Conservation (phyloP, 2,113 vertebrate genomes). For the Tympanuchus pallidicinctus region DNA sequence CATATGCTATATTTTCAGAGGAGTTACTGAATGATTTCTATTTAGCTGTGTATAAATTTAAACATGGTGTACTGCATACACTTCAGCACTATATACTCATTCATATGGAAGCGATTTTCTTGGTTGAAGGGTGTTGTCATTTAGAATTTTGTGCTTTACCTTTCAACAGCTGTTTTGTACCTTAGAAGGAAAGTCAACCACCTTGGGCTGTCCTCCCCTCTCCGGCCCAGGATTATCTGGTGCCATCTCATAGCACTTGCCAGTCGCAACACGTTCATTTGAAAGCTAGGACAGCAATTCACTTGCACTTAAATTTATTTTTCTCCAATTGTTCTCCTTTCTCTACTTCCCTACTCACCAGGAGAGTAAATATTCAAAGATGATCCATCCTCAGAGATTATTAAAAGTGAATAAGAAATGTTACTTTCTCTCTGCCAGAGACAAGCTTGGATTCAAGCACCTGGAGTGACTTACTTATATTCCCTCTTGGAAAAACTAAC, state of each 20-base stretch:
- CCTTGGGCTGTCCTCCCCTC: neutral
- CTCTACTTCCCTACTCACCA: neutral
- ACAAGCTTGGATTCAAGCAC: conserved; percentile 35
- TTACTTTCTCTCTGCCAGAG: conserved; percentile 21
- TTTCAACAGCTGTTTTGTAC: neutral
- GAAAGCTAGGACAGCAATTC: neutral
- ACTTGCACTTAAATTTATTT: neutral
- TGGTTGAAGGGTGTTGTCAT: neutral
- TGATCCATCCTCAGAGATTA: neutral
- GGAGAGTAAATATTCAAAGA: conserved; percentile 31
- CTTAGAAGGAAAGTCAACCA: neutral
- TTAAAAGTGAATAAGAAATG: conserved; percentile 19
- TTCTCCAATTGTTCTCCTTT: neutral
- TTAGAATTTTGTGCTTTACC: neutral
- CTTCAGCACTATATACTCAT: neutral
- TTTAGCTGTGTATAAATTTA: neutral
- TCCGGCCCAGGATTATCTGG: neutral
- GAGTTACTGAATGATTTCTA: neutral
- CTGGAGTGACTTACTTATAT: conserved; percentile 23
- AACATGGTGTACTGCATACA: neutral
- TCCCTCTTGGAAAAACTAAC: conserved; percentile 31
- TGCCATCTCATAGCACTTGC: neutral
- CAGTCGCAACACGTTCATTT: neutral
- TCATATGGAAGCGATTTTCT: neutral
- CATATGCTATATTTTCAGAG: conserved; percentile 11